Conservation (phyloP, 2,113 vertebrate species). For the Phrynosoma blainvillii region DNA sequence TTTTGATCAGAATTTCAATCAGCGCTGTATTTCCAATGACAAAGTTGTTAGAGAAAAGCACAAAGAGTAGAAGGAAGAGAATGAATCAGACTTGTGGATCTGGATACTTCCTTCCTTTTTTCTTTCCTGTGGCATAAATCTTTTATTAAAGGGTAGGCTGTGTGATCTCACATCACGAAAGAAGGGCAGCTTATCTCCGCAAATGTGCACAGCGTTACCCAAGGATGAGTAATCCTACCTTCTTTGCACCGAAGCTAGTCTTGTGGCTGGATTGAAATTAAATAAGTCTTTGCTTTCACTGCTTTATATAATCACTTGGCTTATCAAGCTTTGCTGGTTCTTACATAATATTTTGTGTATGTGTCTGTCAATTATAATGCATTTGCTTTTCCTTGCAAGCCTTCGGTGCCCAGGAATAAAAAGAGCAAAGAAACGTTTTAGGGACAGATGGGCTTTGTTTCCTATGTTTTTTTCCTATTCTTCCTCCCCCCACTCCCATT, state of each 20-base stretch:
- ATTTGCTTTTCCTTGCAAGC: slow-evolving; percentile 26
- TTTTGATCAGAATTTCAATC: not conserved
- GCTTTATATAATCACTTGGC: slow-evolving; percentile 65
- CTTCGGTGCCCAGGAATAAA: slow-evolving; percentile 42
- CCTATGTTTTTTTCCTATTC: not conserved
- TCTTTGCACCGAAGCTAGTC: slow-evolving; percentile 34
- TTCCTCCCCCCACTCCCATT: not conserved
- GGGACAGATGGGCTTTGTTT: fast-evolving
- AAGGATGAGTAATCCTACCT: slow-evolving; percentile 52
- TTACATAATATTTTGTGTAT: slow-evolving; percentile 64
- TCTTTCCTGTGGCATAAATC: not conserved
- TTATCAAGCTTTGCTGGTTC: slow-evolving; percentile 54
- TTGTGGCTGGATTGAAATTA: slow-evolving; percentile 57
- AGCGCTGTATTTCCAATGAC: not conserved
- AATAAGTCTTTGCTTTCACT: slow-evolving; percentile 59
- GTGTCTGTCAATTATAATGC: slow-evolving; percentile 54
- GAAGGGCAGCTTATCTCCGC: not conserved
- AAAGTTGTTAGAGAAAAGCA: not conserved
- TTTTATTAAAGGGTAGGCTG: not conserved
- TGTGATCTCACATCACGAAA: not conserved
- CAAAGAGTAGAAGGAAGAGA: not conserved
- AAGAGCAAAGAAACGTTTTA: slow-evolving; percentile 14
- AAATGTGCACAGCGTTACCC: not conserved
- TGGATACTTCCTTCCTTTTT: not conserved
- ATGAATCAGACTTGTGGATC: not conserved